These are phyloP conservation scores for Drosophila longiperda DNA, from an alignment of 2,888 invertebrate species.

Conservation along the genomic window DNA sequence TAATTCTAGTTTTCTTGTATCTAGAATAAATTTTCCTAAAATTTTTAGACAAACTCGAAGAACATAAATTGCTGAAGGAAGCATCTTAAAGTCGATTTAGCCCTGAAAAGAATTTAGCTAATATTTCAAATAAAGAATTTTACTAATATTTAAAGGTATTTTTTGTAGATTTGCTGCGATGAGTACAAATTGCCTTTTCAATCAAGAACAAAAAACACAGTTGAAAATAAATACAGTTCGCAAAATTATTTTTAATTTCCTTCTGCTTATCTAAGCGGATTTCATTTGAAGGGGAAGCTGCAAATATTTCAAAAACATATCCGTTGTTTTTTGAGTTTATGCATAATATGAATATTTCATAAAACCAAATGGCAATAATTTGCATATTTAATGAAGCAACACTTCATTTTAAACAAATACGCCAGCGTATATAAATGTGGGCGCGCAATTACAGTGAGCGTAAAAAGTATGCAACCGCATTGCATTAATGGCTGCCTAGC, in stretches of 20 bases:
- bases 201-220: not conserved
- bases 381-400: slow-evolving; percentile 76
- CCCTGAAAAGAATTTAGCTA: too few relatives aligned
- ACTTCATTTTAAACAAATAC: slow-evolving; percentile 58
- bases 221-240: not conserved
- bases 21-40: not conserved
- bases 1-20: not conserved
- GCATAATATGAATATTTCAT: slow-evolving; percentile 63
- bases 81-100: too few relatives aligned
- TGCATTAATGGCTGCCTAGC: slow-evolving; percentile 63
- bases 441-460: slow-evolving; percentile 33
- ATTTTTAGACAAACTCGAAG: not conserved
- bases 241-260: not conserved
- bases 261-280: slow-evolving; percentile 32
- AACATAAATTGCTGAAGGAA: not conserved
- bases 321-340: slow-evolving; percentile 1
- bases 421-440: slow-evolving; percentile 11
- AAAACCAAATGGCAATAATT: slow-evolving; percentile 65
- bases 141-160: not conserved
- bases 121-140: too few relatives aligned
- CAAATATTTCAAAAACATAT: not conserved
- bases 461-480: slow-evolving; percentile 41
- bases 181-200: not conserved
- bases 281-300: slow-evolving; percentile 10
- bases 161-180: too few relatives aligned